phyloP scores from a whole-genome alignment of 2,113 vertebrate species.

The Pterocles orientalis region DNA sequence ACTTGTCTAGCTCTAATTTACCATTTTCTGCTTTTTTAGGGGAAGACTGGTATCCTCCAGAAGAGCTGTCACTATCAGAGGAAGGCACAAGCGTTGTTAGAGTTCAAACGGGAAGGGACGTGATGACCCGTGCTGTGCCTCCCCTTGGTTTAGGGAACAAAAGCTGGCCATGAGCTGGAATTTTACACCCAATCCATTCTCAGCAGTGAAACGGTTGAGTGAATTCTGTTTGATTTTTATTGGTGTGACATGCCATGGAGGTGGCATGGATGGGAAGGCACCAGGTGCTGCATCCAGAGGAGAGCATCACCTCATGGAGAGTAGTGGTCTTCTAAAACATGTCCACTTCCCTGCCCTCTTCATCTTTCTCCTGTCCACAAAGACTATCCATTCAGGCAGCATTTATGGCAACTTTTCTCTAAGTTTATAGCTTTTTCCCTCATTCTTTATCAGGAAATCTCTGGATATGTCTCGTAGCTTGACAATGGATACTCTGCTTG shows the following conservation, averaged over 20 bases:
- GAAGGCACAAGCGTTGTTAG: not conserved
- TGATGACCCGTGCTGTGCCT: not conserved
- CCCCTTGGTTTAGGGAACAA: not conserved
- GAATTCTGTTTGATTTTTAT: not conserved
- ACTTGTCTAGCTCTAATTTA: no score
- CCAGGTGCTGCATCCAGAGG: not conserved
- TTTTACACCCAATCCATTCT: not conserved
- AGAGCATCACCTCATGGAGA: not conserved
- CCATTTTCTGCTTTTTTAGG: no score
- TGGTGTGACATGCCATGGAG: no score
- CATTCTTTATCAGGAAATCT: not conserved
- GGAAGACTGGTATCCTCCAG: no score
- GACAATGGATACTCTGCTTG: not conserved
- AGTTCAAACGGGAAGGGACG: not conserved
- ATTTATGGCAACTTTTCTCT: not conserved
- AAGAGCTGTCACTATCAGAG: no score
- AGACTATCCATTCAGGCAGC: not conserved
- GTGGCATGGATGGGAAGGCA: not conserved
- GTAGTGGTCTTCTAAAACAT: not conserved
- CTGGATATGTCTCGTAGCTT: not conserved
- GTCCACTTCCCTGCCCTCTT: not conserved
- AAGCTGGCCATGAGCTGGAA: rapidly evolving
- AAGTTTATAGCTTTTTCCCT: not conserved
- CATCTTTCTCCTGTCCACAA: not conserved
- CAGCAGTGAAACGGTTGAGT: not conserved